phyloP scores from a whole-genome alignment of 2,888 invertebrate species.

The Invenusta paracnida region DNA sequence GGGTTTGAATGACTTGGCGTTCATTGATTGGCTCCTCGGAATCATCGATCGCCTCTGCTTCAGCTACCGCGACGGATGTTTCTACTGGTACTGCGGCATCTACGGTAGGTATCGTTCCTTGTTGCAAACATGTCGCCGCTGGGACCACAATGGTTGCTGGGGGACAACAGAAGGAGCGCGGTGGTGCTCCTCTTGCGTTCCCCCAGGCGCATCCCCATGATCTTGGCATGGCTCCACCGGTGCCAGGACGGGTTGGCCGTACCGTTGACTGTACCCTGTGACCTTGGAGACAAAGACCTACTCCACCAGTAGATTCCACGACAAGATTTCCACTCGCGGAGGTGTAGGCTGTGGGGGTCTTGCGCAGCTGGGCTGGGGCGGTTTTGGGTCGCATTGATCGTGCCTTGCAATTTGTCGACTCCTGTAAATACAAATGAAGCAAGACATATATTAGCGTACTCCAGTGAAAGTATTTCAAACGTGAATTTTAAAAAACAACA shows the following conservation, averaged over 20 bases:
- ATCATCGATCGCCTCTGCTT: not conserved
- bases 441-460: too few relatives aligned
- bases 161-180: too few relatives aligned
- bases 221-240: too few relatives aligned
- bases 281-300: not conserved
- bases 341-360: not conserved
- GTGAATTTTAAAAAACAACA: too few relatives aligned
- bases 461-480: too few relatives aligned
- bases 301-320: not conserved
- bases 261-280: not conserved
- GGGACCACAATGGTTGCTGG: not conserved
- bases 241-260: too few relatives aligned
- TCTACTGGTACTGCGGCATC: not conserved
- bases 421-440: too few relatives aligned
- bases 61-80: not conserved
- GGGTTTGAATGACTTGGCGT: not conserved
- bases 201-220: not conserved
- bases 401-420: too few relatives aligned
- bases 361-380: conserved; percentile 12
- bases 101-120: not conserved
- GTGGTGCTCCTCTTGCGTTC: too few relatives aligned
- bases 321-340: not conserved
- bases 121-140: too few relatives aligned
- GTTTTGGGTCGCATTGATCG: not conserved
- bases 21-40: not conserved